Conservation (phyloP, 1,140 invertebrate species). For the Sinonovacula constricta region DNA sequence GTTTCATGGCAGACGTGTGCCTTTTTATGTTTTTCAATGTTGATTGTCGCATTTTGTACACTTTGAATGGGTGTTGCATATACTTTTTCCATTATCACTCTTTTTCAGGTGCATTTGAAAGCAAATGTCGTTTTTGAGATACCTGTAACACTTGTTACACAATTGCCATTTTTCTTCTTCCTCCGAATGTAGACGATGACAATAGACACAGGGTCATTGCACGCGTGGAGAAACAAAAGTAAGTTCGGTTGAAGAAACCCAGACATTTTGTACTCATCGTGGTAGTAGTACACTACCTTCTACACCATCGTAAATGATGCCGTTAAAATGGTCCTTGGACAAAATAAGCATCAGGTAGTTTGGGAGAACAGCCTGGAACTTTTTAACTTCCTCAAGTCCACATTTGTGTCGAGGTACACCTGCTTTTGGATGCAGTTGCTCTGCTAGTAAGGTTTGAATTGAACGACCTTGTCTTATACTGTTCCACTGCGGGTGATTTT, state of each 20-base stretch:
- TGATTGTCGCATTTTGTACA: constrained; percentile 33
- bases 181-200: constrained; percentile 30
- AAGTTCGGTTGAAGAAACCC: constrained; percentile 48
- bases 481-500: constrained; percentile 22
- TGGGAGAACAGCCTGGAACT: constrained; percentile 20
- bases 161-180: constrained; percentile 28
- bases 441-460: constrained; percentile 21
- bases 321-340: constrained; percentile 51
- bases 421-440: constrained; percentile 23
- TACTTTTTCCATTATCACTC: constrained; percentile 12
- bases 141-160: constrained; percentile 41
- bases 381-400: constrained; percentile 41
- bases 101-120: constrained; percentile 19
- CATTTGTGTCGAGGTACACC: constrained; percentile 16
- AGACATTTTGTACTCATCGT: constrained; percentile 9
- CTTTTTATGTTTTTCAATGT: constrained; percentile 17
- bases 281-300: neutral
- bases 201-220: constrained; percentile 39
- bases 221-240: constrained; percentile 40
- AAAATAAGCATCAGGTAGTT: constrained; percentile 36
- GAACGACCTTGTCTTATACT: constrained; percentile 29
- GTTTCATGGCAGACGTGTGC: constrained; percentile 36
- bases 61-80: constrained; percentile 34
- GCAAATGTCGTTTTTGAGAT: constrained; percentile 35
- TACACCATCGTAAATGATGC: constrained; percentile 47